Evolutionary conservation across 1,140 invertebrate genomes (phyloP).

Genomic region (Trialeurodes vaporariorum): DNA sequence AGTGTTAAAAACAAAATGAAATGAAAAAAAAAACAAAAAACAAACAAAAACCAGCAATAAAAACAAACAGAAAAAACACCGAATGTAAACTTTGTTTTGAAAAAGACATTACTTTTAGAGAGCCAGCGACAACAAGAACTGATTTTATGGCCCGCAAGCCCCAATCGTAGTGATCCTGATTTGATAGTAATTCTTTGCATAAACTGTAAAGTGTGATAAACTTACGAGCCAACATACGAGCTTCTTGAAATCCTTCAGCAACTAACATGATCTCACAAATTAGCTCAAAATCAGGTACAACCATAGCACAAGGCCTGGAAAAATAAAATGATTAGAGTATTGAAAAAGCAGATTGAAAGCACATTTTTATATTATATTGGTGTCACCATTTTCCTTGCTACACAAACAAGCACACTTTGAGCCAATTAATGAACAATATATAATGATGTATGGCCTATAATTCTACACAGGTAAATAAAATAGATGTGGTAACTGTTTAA

Average conservation of each 20-base stretch:
- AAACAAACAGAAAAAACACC: neutral
- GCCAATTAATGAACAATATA: too few species aligned
- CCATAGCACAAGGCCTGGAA: constrained; percentile 82
- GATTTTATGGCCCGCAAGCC: constrained; percentile 86
- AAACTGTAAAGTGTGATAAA: constrained; percentile 83
- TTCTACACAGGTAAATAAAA: too few species aligned
- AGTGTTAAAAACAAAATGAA: constrained; percentile 6
- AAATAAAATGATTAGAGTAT: too few species aligned
- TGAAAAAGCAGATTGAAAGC: too few species aligned
- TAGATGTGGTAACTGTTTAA: too few species aligned
- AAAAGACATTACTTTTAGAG: constrained; percentile 43
- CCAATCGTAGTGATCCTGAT: constrained; percentile 94
- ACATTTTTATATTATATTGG: too few species aligned
- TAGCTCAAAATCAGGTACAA: constrained; percentile 83
- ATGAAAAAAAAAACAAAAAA: neutral
- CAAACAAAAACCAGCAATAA: neutral
- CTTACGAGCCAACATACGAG: constrained; percentile 71
- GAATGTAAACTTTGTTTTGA: constrained; percentile 3
- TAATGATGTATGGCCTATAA: too few species aligned
- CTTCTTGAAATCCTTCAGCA: constrained; percentile 82
- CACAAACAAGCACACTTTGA: too few species aligned
- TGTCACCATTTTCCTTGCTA: too few species aligned
- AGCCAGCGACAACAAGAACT: constrained; percentile 81
- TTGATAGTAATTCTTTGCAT: constrained; percentile 75
- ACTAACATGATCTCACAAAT: constrained; percentile 93